phyloP scores from a whole-genome alignment of 2,888 invertebrate species.

The Agrotis segetum region DNA sequence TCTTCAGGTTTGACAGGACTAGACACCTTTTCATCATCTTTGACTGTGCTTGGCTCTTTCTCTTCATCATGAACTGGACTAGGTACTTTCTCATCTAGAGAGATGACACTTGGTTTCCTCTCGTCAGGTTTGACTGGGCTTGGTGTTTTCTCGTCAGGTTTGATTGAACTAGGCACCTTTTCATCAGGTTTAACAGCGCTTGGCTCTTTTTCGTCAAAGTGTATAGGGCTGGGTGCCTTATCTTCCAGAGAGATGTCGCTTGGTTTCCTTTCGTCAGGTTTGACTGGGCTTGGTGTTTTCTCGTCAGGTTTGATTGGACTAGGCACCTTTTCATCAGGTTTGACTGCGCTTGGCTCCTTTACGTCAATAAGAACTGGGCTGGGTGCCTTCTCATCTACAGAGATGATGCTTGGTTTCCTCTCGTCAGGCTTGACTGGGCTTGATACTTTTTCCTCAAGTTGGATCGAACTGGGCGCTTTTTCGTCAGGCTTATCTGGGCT shows the following conservation, averaged over 20 bases:
- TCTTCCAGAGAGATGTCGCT: too few relatives aligned
- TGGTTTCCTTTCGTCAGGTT: too few relatives aligned
- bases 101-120: not conserved
- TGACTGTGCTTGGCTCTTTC: not conserved
- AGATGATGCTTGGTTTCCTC: not conserved
- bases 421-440: conserved; percentile 6
- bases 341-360: not conserved
- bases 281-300: too few relatives aligned
- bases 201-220: too few relatives aligned
- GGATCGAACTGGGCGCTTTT: not conserved
- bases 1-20: conserved; percentile 17
- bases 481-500: not conserved
- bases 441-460: not conserved
- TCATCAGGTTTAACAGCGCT: too few relatives aligned
- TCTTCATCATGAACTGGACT: conserved; percentile 25
- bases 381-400: conserved; percentile 4
- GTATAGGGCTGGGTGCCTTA: too few relatives aligned
- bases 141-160: too few relatives aligned
- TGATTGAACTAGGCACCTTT: too few relatives aligned
- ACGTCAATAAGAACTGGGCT: conserved; percentile 1
- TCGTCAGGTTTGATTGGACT: too few relatives aligned
- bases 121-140: not conserved
- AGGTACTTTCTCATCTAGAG: not conserved
- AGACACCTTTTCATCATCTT: not conserved
- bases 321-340: too few relatives aligned